Conservation (phyloP, 2,888 invertebrate genomes). For the Hetaerina titia region DNA sequence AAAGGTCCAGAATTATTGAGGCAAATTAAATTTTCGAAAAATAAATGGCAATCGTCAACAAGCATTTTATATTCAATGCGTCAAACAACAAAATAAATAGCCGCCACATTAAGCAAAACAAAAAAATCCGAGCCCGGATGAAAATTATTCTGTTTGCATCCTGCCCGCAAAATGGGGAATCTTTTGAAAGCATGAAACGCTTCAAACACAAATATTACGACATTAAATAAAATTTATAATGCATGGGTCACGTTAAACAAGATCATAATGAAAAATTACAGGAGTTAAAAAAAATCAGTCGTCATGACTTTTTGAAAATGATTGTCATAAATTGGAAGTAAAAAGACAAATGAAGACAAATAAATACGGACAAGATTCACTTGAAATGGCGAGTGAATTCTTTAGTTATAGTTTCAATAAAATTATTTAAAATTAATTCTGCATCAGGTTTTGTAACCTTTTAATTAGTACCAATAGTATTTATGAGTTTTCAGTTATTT, state of each 20-base stretch:
- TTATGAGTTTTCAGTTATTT: not conserved
- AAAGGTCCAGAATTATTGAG: constrained; percentile 52
- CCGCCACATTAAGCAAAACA: not conserved
- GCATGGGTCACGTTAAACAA: not conserved
- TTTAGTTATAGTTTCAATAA: not conserved
- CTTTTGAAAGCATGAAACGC: not conserved
- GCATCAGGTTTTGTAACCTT: not conserved
- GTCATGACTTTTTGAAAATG: not conserved
- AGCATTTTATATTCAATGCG: constrained; percentile 12
- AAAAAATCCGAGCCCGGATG: not conserved
- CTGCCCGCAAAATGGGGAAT: constrained; percentile 17
- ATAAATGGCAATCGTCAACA: constrained; percentile 28
- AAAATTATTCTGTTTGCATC: constrained; percentile 50
- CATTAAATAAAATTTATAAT: constrained; percentile 52
- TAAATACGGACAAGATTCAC: not conserved
- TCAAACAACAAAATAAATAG: constrained; percentile 44
- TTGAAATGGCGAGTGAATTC: not conserved
- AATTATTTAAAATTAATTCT: not conserved
- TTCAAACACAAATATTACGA: constrained; percentile 24
- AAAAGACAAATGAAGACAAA: not conserved
- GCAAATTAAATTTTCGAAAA: constrained; percentile 60
- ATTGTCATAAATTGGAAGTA: not conserved
- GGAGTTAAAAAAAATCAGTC: constrained; percentile 6
- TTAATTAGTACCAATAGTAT: not conserved
- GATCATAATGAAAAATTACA: not conserved